Conservation (phyloP, 2,888 invertebrate genomes). For the Pseudanteris insignis region DNA sequence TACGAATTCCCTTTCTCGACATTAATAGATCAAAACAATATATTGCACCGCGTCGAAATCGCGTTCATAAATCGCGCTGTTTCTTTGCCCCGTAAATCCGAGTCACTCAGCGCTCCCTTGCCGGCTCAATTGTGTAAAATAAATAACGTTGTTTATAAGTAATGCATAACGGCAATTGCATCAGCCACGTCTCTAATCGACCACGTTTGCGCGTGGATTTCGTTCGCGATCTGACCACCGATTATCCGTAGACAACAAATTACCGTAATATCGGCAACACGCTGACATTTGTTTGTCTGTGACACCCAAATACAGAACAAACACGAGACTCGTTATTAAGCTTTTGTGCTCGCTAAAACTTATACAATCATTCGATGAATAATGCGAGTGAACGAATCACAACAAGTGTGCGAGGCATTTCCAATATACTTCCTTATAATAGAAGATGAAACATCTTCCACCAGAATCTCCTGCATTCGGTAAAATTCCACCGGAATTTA, state of each 20-base stretch:
- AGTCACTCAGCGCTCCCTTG: not conserved
- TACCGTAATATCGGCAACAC: slow-evolving; percentile 23
- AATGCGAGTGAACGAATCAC: slow-evolving; percentile 39
- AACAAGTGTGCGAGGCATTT: slow-evolving; percentile 30
- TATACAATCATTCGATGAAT: slow-evolving; percentile 30
- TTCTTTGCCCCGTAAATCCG: slow-evolving; percentile 7
- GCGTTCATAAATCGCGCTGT: slow-evolving; percentile 21
- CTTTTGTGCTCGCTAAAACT: slow-evolving; percentile 26
- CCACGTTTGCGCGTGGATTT: too few relatives aligned
- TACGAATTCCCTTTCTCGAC: slow-evolving; percentile 29
- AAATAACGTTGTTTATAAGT: slow-evolving; percentile 27
- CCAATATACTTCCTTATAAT: slow-evolving; percentile 33
- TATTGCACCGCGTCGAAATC: slow-evolving; percentile 19
- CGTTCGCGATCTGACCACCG: too few relatives aligned
- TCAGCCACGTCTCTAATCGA: not conserved
- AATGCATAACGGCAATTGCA: slow-evolving; percentile 11
- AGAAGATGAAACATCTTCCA: slow-evolving; percentile 41
- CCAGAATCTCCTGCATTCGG: slow-evolving; percentile 30
- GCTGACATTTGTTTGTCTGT: slow-evolving; percentile 28
- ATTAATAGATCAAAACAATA: slow-evolving; percentile 42
- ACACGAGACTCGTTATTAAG: slow-evolving; percentile 32
- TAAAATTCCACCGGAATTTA: slow-evolving; percentile 43
- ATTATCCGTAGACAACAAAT: slow-evolving; percentile 20
- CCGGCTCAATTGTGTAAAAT: slow-evolving; percentile 1
- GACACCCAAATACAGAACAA: slow-evolving; percentile 25